Evolutionary conservation across 92 coral and sea anemone genomes (phyloP).

Genomic region (Epizoanthus rinbou): DNA sequence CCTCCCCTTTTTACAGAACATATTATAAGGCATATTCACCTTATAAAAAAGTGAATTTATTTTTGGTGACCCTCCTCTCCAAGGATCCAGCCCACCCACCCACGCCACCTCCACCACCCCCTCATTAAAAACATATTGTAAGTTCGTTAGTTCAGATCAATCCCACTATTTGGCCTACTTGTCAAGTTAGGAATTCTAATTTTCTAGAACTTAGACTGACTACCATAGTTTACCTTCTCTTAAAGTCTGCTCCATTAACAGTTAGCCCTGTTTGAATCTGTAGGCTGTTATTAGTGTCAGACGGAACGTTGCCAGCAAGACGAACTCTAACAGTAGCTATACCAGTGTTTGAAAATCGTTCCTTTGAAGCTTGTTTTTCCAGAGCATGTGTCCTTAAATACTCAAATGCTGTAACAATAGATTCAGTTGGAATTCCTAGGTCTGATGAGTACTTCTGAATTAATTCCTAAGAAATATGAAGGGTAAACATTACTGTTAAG

Average conservation of each 20-base stretch:
- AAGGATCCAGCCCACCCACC: too few species aligned
- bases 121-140: too few species aligned
- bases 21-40: too few species aligned
- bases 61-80: too few species aligned
- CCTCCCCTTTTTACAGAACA: too few species aligned
- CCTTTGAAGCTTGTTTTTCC: constrained; percentile 76
- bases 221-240: constrained; percentile 48
- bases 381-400: constrained; percentile 77
- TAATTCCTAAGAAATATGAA: constrained; percentile 61
- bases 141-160: too few species aligned
- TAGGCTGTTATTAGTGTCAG: constrained; percentile 41
- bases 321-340: constrained; percentile 82
- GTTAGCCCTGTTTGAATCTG: constrained; percentile 65
- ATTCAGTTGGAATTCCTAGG: constrained; percentile 52
- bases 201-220: too few species aligned
- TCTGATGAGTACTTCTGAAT: constrained; percentile 58
- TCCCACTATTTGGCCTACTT: too few species aligned
- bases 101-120: too few species aligned
- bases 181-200: too few species aligned
- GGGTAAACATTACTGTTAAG: too few species aligned
- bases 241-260: constrained; percentile 65
- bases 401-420: constrained; percentile 68
- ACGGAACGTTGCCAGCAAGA: constrained; percentile 64
- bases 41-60: too few species aligned
- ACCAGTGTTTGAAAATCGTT: constrained; percentile 78